A percentile compares a stretch with the other conserved stretches of the same genome.
Conservation (phyloP, 92 coral and sea anemone genomes). For the Nematostella vectensis region DNA sequence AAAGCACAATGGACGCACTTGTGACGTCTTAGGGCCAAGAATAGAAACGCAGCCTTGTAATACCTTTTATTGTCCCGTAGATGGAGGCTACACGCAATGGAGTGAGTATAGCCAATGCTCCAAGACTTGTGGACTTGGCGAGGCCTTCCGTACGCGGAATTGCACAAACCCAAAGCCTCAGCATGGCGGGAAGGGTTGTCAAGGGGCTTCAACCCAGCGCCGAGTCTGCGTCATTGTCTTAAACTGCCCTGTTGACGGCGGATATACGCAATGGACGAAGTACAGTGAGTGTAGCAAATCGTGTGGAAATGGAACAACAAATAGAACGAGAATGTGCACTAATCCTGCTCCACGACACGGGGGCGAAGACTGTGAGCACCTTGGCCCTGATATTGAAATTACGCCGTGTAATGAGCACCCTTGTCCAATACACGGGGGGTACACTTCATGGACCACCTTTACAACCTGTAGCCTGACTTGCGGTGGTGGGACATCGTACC, state of each 20-base stretch:
- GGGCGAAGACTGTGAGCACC: conserved; percentile 50
- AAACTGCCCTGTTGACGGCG: conserved; percentile 69
- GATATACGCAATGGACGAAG: conserved; percentile 54
- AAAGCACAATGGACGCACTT: conserved; percentile 45
- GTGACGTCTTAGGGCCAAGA: conserved; percentile 44
- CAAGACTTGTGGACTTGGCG: conserved; percentile 56
- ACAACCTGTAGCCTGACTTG: conserved; percentile 54
- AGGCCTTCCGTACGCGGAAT: conserved; percentile 27
- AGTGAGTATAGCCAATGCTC: conserved; percentile 44
- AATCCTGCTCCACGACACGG: conserved; percentile 60
- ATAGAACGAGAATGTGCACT: conserved; percentile 51
- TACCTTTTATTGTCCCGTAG: conserved; percentile 50
- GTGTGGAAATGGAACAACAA: conserved; percentile 62
- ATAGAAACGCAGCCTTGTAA: conserved; percentile 42
- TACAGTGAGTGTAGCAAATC: conserved; percentile 55
- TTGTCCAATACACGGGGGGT: conserved; percentile 80
- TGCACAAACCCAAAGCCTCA: conserved; percentile 64
- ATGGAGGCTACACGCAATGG: conserved; percentile 61
- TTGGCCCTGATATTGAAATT: conserved; percentile 42
- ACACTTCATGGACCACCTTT: conserved; percentile 56
- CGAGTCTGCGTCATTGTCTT: conserved; percentile 7
- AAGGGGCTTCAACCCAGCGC: conserved; percentile 13
- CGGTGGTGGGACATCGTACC: conserved; percentile 47
- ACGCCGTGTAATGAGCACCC: conserved; percentile 33
- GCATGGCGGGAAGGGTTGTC: conserved; percentile 60